These are phyloP conservation scores for Melinopterus prodromus DNA, from an alignment of 2,888 invertebrate species.

Conservation along the genomic window DNA sequence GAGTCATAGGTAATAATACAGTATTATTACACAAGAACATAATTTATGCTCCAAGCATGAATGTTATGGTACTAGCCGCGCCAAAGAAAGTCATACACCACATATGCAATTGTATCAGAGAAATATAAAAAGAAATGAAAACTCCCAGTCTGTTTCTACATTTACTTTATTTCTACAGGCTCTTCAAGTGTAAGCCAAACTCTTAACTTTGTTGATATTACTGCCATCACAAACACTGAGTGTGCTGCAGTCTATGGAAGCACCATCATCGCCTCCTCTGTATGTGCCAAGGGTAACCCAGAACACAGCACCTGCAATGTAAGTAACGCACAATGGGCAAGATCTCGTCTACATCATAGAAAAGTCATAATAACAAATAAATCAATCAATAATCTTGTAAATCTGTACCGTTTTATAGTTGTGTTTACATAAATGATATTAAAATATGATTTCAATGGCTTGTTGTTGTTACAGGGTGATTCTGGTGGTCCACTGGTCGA, in stretches of 20 bases:
- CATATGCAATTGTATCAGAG: too few relatives aligned
- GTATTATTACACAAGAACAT: too few relatives aligned
- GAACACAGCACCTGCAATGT: conserved; percentile 51
- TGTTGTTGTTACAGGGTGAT: conserved; percentile 48
- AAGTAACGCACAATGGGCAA: conserved; percentile 36
- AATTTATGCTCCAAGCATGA: too few relatives aligned
- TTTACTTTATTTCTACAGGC: conserved; percentile 22
- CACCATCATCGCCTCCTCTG: conserved; percentile 41
- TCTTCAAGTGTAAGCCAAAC: conserved; percentile 22
- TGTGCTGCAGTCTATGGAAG: conserved; percentile 46
- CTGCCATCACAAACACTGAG: conserved; percentile 47
- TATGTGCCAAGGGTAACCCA: conserved; percentile 47
- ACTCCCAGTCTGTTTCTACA: too few relatives aligned
- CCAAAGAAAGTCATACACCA: too few relatives aligned
- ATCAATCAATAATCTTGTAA: too few relatives aligned
- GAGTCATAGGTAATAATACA: too few relatives aligned
- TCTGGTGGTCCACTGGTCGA: conserved; percentile 51
- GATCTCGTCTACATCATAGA: background rate
- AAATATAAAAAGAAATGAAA: too few relatives aligned
- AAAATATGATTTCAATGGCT: too few relatives aligned
- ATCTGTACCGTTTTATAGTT: too few relatives aligned
- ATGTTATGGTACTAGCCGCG: too few relatives aligned
- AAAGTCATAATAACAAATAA: background rate
- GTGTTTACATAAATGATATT: too few relatives aligned
- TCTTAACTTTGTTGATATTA: conserved; percentile 47